Percentiles rank a stretch among this genome's conserved stretches.
phyloP scores from a whole-genome alignment of 2,113 vertebrate genomes.

The Cololabis saira region DNA sequence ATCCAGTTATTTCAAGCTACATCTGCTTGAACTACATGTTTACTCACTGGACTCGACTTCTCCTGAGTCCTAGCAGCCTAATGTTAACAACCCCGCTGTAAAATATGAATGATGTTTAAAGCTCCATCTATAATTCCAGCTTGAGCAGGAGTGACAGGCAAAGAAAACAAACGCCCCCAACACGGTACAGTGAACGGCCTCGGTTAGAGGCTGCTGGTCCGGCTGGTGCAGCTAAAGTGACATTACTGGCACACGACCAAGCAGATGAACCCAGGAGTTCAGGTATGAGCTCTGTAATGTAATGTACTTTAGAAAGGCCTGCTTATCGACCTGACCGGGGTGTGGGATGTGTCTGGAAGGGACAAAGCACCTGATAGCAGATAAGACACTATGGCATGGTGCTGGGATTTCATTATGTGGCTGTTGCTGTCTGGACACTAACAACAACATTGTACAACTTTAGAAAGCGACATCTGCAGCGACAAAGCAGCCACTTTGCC shows the following conservation, averaged over 20 bases:
- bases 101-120: too few relatives aligned
- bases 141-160: too few relatives aligned
- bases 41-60: not conserved
- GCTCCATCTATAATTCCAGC: too few relatives aligned
- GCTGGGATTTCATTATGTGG: constrained; percentile 27
- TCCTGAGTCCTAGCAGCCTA: too few relatives aligned
- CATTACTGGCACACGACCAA: not conserved
- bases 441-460: too few relatives aligned
- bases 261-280: constrained; percentile 6
- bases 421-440: constrained; percentile 15
- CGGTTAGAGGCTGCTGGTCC: constrained; percentile 16
- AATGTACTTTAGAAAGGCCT: constrained; percentile 49
- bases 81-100: too few relatives aligned
- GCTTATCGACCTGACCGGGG: constrained; percentile 31
- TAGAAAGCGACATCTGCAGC: not conserved
- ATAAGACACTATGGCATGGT: constrained; percentile 24
- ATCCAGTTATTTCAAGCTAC: too few relatives aligned
- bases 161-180: constrained; percentile 21
- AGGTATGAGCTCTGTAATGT: constrained; percentile 19
- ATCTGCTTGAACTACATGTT: too few relatives aligned
- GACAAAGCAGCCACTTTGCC: not conserved
- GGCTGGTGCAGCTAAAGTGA: constrained; percentile 13
- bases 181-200: constrained; percentile 14
- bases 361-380: constrained; percentile 20
- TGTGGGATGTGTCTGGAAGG: constrained; percentile 14